Percentiles rank a stretch among this genome's conserved stretches.
phyloP scores from a whole-genome alignment of 2,888 invertebrate species.

The Cantharis rustica region DNA sequence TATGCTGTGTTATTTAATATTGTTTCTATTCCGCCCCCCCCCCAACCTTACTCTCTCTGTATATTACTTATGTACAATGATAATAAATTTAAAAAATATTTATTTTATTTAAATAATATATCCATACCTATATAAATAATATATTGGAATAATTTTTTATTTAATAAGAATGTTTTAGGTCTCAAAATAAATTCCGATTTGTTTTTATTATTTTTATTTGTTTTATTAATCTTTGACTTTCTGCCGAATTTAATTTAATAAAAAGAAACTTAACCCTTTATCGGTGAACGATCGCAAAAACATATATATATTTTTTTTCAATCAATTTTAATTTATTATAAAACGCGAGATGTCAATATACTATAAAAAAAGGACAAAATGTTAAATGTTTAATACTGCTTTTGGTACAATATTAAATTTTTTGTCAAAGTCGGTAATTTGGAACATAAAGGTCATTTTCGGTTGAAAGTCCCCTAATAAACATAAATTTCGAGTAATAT shows the following conservation, averaged over 20 bases:
- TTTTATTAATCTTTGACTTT: not conserved
- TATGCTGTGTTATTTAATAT: no score
- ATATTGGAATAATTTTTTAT: no score
- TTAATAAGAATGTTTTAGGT: no score
- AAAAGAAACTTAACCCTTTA: not conserved
- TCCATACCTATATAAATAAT: no score
- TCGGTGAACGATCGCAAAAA: not conserved
- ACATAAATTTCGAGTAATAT: not conserved
- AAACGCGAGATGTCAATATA: not conserved
- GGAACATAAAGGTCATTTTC: not conserved
- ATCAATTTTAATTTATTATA: not conserved
- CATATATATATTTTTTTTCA: not conserved
- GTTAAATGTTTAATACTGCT: not conserved
- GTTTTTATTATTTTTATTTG: not conserved
- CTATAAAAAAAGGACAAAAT: not conserved
- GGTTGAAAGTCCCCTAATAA: not conserved
- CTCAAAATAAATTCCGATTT: no score
- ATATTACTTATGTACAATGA: no score
- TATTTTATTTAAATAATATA: no score
- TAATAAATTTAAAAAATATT: no score
- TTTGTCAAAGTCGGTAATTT: not conserved
- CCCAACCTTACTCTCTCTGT: no score
- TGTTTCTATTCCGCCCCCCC: no score
- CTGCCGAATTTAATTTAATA: not conserved
- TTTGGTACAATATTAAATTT: not conserved